Percentiles rank a stretch among this genome's conserved stretches.
phyloP scores from a whole-genome alignment of 1,140 invertebrate species.

The Apis mellifera region DNA sequence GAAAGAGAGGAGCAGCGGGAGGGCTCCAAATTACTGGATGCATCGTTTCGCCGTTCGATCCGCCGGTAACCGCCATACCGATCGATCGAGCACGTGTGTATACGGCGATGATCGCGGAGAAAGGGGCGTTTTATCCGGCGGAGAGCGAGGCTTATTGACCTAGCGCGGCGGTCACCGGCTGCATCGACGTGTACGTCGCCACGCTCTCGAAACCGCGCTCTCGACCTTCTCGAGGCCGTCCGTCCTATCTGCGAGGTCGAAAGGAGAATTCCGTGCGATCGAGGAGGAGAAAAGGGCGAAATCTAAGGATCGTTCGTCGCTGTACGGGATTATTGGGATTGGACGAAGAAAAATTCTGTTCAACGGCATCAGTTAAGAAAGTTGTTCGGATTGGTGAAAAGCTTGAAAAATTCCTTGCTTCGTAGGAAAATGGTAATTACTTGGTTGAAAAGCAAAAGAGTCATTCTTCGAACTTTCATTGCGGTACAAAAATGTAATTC shows the following conservation, averaged over 20 bases:
- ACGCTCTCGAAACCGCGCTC: constrained; percentile 53
- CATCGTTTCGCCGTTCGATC: not conserved
- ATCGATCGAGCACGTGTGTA: constrained; percentile 16
- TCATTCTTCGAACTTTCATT: not conserved
- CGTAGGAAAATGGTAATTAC: not conserved
- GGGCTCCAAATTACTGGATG: constrained; percentile 20
- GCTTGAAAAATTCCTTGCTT: not conserved
- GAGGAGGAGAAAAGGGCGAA: not conserved
- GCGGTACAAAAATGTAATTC: not conserved
- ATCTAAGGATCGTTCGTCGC: too few relatives aligned
- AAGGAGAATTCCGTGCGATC: constrained; percentile 16
- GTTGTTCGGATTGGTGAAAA: not conserved
- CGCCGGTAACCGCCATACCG: not conserved
- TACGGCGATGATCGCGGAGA: constrained; percentile 25
- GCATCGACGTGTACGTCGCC: constrained; percentile 23
- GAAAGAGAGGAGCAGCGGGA: constrained; percentile 13
- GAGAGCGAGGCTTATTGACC: constrained; percentile 68
- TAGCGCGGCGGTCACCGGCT: constrained; percentile 43
- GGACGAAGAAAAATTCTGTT: not conserved
- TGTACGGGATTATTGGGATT: too few relatives aligned
- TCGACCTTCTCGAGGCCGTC: constrained; percentile 47
- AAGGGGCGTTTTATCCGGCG: constrained; percentile 63
- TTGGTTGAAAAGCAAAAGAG: not conserved
- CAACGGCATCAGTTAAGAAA: too few relatives aligned
- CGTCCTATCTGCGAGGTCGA: constrained; percentile 25